Evolutionary conservation across 1,140 invertebrate genomes (phyloP).

Genomic region (Paraescarpia echinospica): DNA sequence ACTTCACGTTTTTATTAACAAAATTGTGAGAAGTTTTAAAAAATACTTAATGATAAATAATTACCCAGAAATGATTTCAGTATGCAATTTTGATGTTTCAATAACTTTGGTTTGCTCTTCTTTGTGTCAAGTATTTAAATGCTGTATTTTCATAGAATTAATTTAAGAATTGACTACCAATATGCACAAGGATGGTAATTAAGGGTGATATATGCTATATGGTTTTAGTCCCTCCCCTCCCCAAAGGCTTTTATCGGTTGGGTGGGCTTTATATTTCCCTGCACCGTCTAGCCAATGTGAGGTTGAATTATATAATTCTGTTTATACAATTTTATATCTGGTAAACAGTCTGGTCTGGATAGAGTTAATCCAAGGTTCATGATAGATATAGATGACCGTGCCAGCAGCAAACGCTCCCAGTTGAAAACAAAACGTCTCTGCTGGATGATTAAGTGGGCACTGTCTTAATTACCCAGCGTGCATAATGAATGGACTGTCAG

Average conservation of each 20-base stretch:
- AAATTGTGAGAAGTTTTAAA: neutral
- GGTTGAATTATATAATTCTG: neutral
- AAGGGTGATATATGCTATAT: neutral
- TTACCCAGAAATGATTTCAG: neutral
- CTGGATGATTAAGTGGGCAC: neutral
- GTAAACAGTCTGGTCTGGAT: neutral
- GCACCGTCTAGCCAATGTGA: neutral
- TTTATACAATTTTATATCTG: neutral
- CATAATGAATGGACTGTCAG: neutral
- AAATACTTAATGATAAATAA: too few relatives aligned
- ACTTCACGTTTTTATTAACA: neutral
- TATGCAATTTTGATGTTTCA: neutral
- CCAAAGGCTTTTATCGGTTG: neutral
- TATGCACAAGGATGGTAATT: neutral
- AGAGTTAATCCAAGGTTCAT: neutral
- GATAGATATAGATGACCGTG: slow-evolving; percentile 5
- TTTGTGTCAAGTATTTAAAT: neutral
- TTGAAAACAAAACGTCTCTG: neutral
- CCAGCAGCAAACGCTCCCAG: neutral
- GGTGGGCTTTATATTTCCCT: neutral
- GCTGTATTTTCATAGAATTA: neutral
- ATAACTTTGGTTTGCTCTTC: neutral
- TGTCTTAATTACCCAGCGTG: neutral
- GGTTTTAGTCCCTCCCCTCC: neutral
- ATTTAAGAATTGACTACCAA: neutral